Percentiles rank a stretch among this genome's conserved stretches.
Evolutionary conservation across 2,888 invertebrate genomes (phyloP).

Genomic region (Azorinus chamasolen): DNA sequence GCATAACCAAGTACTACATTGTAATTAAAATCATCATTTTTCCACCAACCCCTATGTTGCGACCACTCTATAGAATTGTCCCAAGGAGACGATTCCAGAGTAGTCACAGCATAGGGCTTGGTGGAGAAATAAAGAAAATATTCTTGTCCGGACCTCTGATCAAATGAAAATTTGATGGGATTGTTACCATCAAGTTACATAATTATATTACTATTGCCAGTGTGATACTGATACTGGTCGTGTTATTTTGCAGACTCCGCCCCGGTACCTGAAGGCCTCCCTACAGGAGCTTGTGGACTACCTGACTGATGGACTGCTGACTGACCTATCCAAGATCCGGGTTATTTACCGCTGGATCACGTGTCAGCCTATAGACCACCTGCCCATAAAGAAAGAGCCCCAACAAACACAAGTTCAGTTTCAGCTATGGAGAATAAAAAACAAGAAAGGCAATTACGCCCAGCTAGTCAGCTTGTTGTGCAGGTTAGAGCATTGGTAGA

Average conservation of each 20-base stretch:
- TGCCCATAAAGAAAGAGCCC: constrained; percentile 73
- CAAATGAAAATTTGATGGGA: too few relatives aligned
- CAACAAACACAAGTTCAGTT: constrained; percentile 74
- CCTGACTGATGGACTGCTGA: constrained; percentile 60
- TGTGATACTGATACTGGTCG: too few relatives aligned
- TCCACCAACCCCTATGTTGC: too few relatives aligned
- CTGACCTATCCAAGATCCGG: constrained; percentile 70
- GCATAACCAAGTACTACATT: too few relatives aligned
- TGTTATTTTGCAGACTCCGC: constrained; percentile 73
- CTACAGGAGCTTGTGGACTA: constrained; percentile 68
- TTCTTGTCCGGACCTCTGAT: too few relatives aligned
- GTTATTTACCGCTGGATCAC: constrained; percentile 82
- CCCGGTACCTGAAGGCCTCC: constrained; percentile 63
- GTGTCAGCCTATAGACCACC: constrained; percentile 70
- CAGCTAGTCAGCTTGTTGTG: constrained; percentile 80
- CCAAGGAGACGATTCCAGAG: too few relatives aligned
- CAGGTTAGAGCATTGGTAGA: constrained; percentile 71
- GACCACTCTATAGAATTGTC: too few relatives aligned
- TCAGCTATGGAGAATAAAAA: constrained; percentile 79
- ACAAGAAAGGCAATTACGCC: constrained; percentile 81
- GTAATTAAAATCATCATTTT: too few relatives aligned
- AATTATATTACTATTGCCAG: too few relatives aligned
- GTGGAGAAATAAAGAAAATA: too few relatives aligned
- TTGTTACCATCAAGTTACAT: too few relatives aligned
- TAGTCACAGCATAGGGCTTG: too few relatives aligned